Base-by-base conservation (phyloP, 1,140 invertebrate species). In the Bradynema listronoti region DNA sequence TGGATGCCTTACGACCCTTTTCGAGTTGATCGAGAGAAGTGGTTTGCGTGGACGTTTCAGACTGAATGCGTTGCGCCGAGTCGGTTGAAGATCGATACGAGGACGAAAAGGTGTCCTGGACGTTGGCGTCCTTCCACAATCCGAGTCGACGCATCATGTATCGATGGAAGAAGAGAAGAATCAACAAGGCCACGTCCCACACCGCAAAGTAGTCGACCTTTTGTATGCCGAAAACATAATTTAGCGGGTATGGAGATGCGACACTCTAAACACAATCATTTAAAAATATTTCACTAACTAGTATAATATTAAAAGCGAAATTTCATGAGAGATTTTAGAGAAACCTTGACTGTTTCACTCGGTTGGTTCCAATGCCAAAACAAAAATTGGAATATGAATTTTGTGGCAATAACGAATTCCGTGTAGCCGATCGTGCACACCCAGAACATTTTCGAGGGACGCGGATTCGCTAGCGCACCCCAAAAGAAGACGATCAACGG, bases 401-500 rank as follows among this genome's bases (percentile, higher is more conserved):
- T 99, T 59, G 94, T 85, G 4, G 98, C 84, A 2, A 99, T 91
- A 58, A 96, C 87, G 1, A 91, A 88, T 84, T 97, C 90, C 0
- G 91, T 94, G 70, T 98, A 99, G 1, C 91, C 91, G 66, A 99
- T 98, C 42, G 95, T 83, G 0, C 90, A 89, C 55, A 97, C 87
- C 60, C 61, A 69, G 19, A 63, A 69, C 1, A 46, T 29, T 81
- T 96, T 98, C 0, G 90, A 88, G 0, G 94, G 94, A 61, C 94
- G 81, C 0, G 94, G 94, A 66, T 95, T 87, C 0, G 89, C 91
- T 0, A 99, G 79, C n/a, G 91, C 91, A 9, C 92, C 94, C 94
- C 94, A 99, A 1, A 96, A 82, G 77, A 98, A 94, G 6, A 96
- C 90, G 88, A 94, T 89, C 4, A 98, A 80, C 0, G 94, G 92